Percentiles rank a stretch among this genome's conserved stretches.
These are phyloP conservation scores for Aramus guarauna DNA, from an alignment of 2,113 vertebrate genomes.

Conservation along the genomic window DNA sequence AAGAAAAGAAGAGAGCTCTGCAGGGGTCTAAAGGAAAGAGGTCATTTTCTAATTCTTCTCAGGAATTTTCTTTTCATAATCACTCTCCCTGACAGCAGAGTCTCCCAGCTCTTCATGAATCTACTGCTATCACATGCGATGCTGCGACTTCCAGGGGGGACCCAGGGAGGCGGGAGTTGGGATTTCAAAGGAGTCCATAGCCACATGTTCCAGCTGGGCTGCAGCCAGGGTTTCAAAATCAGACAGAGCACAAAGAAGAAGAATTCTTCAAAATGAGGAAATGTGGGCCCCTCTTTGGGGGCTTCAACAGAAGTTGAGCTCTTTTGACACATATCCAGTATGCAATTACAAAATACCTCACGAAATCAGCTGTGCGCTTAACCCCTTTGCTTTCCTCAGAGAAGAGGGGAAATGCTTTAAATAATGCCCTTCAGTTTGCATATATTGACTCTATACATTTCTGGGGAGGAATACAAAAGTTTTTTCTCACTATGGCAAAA, in stretches of 20 bases:
- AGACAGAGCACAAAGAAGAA: neutral
- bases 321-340: neutral
- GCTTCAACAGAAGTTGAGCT: neutral
- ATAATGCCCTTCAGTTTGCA: neutral
- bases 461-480: neutral
- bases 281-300: neutral
- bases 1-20: neutral
- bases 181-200: neutral
- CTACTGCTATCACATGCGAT: neutral
- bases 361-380: neutral
- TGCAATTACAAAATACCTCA: neutral
- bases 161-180: neutral
- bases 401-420: neutral
- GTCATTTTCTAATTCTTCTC: neutral
- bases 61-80: neutral
- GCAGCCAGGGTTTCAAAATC: neutral
- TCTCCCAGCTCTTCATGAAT: neutral
- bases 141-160: neutral
- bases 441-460: neutral
- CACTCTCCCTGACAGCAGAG: neutral
- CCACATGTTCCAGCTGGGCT: neutral
- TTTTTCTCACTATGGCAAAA: neutral
- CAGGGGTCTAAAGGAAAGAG: neutral
- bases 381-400: neutral
- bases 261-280: conserved; percentile 1